phyloP scores from a whole-genome alignment of 23 tunicate species.

The Halocynthia roretzi region DNA sequence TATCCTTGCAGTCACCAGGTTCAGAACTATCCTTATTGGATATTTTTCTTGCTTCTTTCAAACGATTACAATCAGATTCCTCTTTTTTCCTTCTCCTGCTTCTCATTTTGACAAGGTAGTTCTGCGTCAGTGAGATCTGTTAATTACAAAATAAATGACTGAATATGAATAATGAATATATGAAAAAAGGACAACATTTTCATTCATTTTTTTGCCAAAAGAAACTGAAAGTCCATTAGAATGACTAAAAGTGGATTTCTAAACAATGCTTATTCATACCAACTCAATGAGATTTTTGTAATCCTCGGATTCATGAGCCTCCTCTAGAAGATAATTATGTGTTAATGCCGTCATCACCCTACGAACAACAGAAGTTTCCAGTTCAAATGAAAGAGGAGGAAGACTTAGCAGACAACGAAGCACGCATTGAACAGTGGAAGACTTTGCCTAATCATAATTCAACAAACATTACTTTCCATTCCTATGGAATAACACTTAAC shows the following conservation, averaged over 20 bases:
- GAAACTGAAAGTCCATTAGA: neutral
- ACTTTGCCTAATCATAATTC: constrained; percentile 7
- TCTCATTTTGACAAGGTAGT: neutral
- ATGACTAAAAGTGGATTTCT: no score
- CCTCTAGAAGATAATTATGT: neutral
- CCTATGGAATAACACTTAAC: neutral
- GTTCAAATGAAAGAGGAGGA: constrained; percentile 17
- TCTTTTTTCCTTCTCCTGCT: neutral
- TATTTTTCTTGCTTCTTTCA: no score
- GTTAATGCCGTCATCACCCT: constrained; percentile 16
- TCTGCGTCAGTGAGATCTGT: neutral
- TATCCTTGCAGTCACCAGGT: no score
- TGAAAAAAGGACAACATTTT: constrained; percentile 1
- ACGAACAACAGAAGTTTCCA: constrained; percentile 9
- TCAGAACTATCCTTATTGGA: no score
- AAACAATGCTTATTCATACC: neutral
- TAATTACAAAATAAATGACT: neutral
- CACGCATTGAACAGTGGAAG: constrained; percentile 18
- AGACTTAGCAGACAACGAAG: constrained; percentile 19
- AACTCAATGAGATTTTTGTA: neutral
- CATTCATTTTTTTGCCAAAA: neutral
- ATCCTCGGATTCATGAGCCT: neutral
- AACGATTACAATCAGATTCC: no score
- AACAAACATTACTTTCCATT: neutral
- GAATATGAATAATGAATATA: no score